Percentiles rank a stretch among this genome's conserved stretches.
phyloP scores from a whole-genome alignment of 2,113 vertebrate genomes.

The Geothlypis trichas region DNA sequence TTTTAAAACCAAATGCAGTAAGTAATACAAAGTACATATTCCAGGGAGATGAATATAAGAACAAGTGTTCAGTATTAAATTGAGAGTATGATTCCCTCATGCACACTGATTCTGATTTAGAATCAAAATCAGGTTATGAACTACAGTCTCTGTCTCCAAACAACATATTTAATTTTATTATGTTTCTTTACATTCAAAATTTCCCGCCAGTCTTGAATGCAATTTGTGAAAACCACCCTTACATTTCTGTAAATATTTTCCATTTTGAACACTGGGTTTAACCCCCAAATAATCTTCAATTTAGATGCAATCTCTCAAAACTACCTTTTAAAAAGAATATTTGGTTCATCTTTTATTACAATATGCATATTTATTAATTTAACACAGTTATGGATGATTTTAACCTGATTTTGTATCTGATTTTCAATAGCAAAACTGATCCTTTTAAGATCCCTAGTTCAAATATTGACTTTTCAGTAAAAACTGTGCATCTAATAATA shows the following conservation, averaged over 20 bases:
- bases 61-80: neutral
- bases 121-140: neutral
- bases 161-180: neutral
- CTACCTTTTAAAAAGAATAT: neutral
- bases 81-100: neutral
- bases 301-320: neutral
- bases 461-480: neutral
- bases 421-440: neutral
- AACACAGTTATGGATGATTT: neutral
- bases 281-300: neutral
- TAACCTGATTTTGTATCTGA: neutral
- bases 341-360: neutral
- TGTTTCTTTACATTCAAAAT: neutral
- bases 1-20: neutral
- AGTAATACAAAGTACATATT: neutral
- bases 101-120: neutral
- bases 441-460: neutral
- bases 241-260: neutral
- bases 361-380: neutral
- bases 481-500: neutral
- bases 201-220: neutral
- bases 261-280: neutral
- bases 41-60: neutral
- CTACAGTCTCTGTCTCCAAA: neutral
- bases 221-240: neutral